phyloP scores from a whole-genome alignment of 2,888 invertebrate genomes.

The Phymatocera aterrima region DNA sequence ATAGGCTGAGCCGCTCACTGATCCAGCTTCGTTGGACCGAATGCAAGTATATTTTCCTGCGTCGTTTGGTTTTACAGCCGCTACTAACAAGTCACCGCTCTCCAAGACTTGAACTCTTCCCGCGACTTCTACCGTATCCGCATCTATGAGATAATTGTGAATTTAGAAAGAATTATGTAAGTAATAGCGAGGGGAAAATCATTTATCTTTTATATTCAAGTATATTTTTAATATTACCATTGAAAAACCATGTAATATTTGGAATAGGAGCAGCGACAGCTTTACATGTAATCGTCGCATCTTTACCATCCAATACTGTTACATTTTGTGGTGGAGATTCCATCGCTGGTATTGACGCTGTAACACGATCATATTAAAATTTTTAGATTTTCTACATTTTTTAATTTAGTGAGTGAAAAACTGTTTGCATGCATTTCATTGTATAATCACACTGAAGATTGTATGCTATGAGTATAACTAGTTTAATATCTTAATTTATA shows the following conservation, averaged over 20 bases:
- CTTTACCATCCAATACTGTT: conserved; percentile 94
- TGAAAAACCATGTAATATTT: conserved; percentile 93
- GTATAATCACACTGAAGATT: conserved; percentile 47
- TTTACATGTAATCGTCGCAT: conserved; percentile 91
- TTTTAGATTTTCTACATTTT: conserved; percentile 14
- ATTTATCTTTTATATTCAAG: conserved; percentile 48
- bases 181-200: not conserved
- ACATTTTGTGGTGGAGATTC: conserved; percentile 89
- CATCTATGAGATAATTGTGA: conserved; percentile 44
- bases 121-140: conserved; percentile 81
- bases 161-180: not conserved
- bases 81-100: conserved; percentile 91
- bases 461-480: too few relatives aligned
- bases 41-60: conserved; percentile 93
- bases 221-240: conserved; percentile 88
- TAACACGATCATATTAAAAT: conserved; percentile 63
- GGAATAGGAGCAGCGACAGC: conserved; percentile 95
- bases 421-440: conserved; percentile 49
- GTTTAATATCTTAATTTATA: too few relatives aligned
- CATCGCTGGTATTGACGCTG: conserved; percentile 93
- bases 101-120: conserved; percentile 91
- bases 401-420: not conserved
- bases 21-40: conserved; percentile 93
- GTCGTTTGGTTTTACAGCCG: conserved; percentile 89
- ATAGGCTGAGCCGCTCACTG: conserved; percentile 88